These are phyloP conservation scores for Caerostris extrusa DNA, from an alignment of 1,140 invertebrate species.

Conservation along the genomic window DNA sequence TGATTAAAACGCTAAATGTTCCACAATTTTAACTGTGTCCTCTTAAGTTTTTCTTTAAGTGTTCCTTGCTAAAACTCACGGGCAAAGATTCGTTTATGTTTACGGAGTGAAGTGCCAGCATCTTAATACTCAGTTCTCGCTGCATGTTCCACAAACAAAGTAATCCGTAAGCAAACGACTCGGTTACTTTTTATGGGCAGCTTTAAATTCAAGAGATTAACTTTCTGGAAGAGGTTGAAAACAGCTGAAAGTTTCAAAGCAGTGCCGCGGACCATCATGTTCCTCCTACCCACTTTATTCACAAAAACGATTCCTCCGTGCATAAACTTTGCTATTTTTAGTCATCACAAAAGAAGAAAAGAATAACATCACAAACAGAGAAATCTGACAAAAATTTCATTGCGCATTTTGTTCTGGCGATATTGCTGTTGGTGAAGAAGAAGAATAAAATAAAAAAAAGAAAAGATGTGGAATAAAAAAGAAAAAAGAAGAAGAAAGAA, in stretches of 20 bases:
- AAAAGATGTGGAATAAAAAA: constrained; percentile 83
- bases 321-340: constrained; percentile 22
- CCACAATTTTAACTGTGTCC: too few species aligned
- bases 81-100: background rate
- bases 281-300: background rate
- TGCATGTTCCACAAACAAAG: background rate
- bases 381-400: background rate
- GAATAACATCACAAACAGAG: constrained; percentile 2
- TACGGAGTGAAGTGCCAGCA: background rate
- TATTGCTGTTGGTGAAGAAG: constrained; percentile 1
- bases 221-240: background rate
- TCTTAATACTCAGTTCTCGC: background rate
- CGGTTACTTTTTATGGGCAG: constrained; percentile 41
- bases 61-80: background rate
- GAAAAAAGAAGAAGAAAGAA: constrained; percentile 88
- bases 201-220: constrained; percentile 39
- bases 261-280: background rate
- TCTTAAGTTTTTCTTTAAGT: background rate
- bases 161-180: background rate
- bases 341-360: background rate
- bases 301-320: constrained; percentile 18
- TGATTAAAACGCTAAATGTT: too few species aligned
- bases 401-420: background rate
- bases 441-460: background rate
- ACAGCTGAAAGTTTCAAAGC: background rate